Evolutionary conservation across 92 coral and sea anemone genomes (phyloP).

Genomic region (Chrysogorgia sp.): DNA sequence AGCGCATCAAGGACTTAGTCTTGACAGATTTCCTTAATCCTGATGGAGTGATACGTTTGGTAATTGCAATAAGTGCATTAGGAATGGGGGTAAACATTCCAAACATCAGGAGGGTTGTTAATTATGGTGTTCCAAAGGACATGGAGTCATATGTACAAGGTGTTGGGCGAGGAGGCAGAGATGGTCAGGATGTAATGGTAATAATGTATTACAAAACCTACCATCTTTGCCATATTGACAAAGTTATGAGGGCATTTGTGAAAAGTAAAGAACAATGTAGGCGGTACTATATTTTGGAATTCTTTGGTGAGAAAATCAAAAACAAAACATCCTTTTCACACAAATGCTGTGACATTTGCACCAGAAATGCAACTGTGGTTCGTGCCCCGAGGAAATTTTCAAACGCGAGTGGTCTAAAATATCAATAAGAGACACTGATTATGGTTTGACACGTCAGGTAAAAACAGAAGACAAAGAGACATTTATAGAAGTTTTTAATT

Average conservation of each 20-base stretch:
- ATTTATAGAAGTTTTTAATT: conserved; percentile 43
- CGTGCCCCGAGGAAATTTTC: conserved; percentile 41
- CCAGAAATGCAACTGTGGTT: conserved; percentile 47
- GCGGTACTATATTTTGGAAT: conserved; percentile 11
- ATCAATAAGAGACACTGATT: conserved; percentile 13
- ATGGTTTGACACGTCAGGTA: conserved; percentile 26
- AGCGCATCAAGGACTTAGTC: conserved; percentile 14
- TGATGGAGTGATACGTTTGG: neutral
- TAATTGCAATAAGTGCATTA: neutral
- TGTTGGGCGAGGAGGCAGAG: conserved; percentile 57
- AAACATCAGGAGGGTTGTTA: conserved; percentile 1
- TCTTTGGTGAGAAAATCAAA: conserved; percentile 10
- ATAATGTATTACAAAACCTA: conserved; percentile 37
- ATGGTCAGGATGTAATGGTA: conserved; percentile 41
- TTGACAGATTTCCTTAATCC: conserved; percentile 2
- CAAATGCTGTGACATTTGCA: too few relatives aligned
- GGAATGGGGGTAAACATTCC: conserved; percentile 14
- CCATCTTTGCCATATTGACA: conserved; percentile 47
- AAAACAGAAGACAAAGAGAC: conserved; percentile 31
- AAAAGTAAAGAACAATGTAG: conserved; percentile 34
- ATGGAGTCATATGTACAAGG: conserved; percentile 46
- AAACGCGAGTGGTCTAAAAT: conserved; percentile 17
- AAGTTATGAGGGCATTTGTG: conserved; percentile 35
- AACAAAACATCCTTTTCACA: too few relatives aligned
- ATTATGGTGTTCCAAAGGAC: conserved; percentile 23